These are phyloP conservation scores for Holothuria scabra DNA, from an alignment of 53 echinoderm and acorn worm species.

Conservation along the genomic window DNA sequence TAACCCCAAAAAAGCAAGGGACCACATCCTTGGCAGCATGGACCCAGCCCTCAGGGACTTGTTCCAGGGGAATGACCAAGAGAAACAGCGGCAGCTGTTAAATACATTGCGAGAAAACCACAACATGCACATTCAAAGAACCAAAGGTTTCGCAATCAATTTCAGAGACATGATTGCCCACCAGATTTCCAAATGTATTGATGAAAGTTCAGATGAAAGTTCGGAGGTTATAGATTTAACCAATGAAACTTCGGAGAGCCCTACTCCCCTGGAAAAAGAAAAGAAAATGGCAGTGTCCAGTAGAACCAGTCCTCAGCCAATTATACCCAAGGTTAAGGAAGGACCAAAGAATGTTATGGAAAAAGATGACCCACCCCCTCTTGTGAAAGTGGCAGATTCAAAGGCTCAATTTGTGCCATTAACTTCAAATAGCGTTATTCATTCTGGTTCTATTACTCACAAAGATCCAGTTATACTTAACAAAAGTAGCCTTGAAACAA, in stretches of 20 bases:
- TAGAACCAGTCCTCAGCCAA: too few species aligned
- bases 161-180: slow-evolving; percentile 42
- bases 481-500: too few species aligned
- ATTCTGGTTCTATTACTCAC: slow-evolving; percentile 3
- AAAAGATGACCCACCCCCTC: neutral
- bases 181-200: slow-evolving; percentile 40
- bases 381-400: slow-evolving; percentile 12
- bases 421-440: slow-evolving; percentile 18
- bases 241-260: slow-evolving; percentile 19
- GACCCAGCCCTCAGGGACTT: slow-evolving; percentile 9
- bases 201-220: neutral
- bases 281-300: too few species aligned
- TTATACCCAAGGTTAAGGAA: too few species aligned
- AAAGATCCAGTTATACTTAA: neutral
- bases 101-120: neutral
- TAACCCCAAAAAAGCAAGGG: slow-evolving; percentile 24
- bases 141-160: slow-evolving; percentile 12
- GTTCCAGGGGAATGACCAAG: slow-evolving; percentile 33
- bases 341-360: too few species aligned
- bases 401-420: slow-evolving; percentile 23
- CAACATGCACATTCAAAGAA: neutral
- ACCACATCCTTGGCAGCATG: slow-evolving; percentile 32
- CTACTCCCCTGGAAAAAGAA: too few species aligned
- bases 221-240: slow-evolving; percentile 42
- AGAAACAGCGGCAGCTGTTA: slow-evolving; percentile 8